Percentiles rank a stretch among this genome's conserved stretches.
phyloP scores from a whole-genome alignment of 23 tunicate genomes.

The Ascidia mentula region DNA sequence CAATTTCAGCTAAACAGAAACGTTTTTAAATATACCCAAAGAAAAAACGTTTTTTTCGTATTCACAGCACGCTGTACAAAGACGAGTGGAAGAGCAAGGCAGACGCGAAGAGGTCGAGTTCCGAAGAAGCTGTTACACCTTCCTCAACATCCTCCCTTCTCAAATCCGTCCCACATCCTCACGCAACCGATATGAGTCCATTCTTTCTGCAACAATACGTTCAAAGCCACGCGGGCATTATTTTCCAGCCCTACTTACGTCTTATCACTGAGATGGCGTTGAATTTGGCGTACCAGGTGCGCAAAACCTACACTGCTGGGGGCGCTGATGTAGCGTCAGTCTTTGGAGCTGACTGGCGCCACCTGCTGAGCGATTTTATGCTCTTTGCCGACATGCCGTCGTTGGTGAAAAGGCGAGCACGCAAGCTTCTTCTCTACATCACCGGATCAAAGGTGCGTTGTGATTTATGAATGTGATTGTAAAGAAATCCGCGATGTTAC shows the following conservation, averaged over 20 bases:
- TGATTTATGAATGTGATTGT: not conserved
- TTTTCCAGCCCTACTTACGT: constrained; percentile 63
- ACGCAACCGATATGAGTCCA: constrained; percentile 65
- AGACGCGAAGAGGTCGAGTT: constrained; percentile 11
- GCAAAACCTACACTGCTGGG: constrained; percentile 24
- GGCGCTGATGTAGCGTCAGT: constrained; percentile 19
- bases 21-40: not conserved
- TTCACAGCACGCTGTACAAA: constrained; percentile 48
- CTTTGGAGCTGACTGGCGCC: constrained; percentile 41
- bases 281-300: constrained; percentile 67
- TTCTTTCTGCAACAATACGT: constrained; percentile 70
- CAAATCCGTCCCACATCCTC: constrained; percentile 13
- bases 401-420: constrained; percentile 50
- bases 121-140: not conserved
- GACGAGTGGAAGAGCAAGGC: constrained; percentile 51
- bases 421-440: constrained; percentile 64
- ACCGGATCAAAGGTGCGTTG: constrained; percentile 59
- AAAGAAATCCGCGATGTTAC: not conserved
- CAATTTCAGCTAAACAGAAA: no score
- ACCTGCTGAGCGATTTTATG: constrained; percentile 76
- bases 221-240: constrained; percentile 62
- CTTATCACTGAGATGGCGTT: constrained; percentile 83
- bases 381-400: constrained; percentile 67
- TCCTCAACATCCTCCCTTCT: constrained; percentile 19
- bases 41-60: not conserved